Conservation (phyloP, 2,888 invertebrate species). For the Heliconius charithonia region DNA sequence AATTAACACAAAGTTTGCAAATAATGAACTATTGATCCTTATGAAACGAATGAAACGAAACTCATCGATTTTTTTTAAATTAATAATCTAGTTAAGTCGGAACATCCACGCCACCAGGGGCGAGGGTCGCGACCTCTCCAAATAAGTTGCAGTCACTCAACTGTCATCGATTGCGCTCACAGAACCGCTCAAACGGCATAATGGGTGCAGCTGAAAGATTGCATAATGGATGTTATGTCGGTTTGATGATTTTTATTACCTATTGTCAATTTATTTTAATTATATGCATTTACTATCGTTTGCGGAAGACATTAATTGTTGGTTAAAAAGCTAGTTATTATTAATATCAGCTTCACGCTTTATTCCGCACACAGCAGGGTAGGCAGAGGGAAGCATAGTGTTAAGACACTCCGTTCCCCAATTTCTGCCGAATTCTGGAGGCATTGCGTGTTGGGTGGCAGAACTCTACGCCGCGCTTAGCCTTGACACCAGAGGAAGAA, state of each 20-base stretch:
- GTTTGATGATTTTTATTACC: slow-evolving; percentile 25
- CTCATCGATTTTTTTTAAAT: slow-evolving; percentile 14
- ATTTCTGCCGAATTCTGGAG: too few relatives aligned
- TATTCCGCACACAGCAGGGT: too few relatives aligned
- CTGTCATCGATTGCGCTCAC: slow-evolving; percentile 53
- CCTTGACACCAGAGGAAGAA: too few relatives aligned
- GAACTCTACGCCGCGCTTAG: too few relatives aligned
- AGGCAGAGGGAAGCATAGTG: too few relatives aligned
- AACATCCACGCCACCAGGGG: slow-evolving; percentile 24
- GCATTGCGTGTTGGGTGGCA: too few relatives aligned
- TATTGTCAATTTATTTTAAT: slow-evolving; percentile 30
- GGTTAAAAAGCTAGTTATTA: background rate
- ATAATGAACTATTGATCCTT: slow-evolving; percentile 23
- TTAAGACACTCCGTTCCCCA: too few relatives aligned
- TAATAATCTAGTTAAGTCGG: slow-evolving; percentile 12
- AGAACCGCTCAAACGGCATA: slow-evolving; percentile 24
- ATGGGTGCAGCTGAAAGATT: slow-evolving; percentile 35
- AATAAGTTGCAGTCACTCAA: slow-evolving; percentile 50
- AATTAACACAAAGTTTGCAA: background rate
- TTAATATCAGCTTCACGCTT: too few relatives aligned
- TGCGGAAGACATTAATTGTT: slow-evolving; percentile 28
- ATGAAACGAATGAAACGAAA: slow-evolving; percentile 1
- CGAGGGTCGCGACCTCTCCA: slow-evolving; percentile 39
- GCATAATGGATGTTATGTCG: slow-evolving; percentile 30
- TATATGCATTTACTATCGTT: slow-evolving; percentile 13